Conservation (phyloP, 92 coral and sea anemone species). For the Umimayanthus chanpuru region DNA sequence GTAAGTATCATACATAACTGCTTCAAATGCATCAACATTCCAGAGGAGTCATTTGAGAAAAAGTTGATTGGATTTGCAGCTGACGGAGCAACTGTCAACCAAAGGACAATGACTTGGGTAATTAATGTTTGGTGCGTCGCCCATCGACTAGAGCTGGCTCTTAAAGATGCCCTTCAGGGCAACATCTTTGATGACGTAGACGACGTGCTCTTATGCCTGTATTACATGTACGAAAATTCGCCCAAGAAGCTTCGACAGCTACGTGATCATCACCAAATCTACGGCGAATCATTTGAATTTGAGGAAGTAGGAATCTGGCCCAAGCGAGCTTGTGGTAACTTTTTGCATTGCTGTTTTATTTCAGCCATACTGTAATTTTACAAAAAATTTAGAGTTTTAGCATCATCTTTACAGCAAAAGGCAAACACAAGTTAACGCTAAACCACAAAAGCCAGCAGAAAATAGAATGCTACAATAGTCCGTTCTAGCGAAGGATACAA, state of each 20-base stretch:
- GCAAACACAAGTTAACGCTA: constrained; percentile 53
- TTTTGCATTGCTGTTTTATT: constrained; percentile 27
- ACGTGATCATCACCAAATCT: constrained; percentile 60
- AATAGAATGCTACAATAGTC: constrained; percentile 28
- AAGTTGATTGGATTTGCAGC: constrained; percentile 84
- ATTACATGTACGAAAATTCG: constrained; percentile 75
- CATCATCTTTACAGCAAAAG: neutral
- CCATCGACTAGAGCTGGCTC: constrained; percentile 75
- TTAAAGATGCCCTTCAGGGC: constrained; percentile 70
- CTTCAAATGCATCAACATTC: constrained; percentile 58
- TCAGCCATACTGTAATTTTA: constrained; percentile 5
- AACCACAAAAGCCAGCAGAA: neutral
- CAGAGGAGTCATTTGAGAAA: constrained; percentile 56
- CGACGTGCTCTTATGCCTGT: constrained; percentile 67
- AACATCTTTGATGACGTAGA: constrained; percentile 67
- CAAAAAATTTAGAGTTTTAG: constrained; percentile 1
- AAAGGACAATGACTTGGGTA: constrained; percentile 54
- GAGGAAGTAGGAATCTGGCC: constrained; percentile 75
- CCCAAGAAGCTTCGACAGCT: constrained; percentile 83
- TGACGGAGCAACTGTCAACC: constrained; percentile 64
- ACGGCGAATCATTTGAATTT: constrained; percentile 73
- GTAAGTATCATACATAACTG: constrained; percentile 64
- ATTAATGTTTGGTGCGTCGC: constrained; percentile 78
- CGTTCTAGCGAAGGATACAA: constrained; percentile 25
- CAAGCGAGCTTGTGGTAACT: constrained; percentile 73